Percentiles rank a stretch among this genome's conserved stretches.
Conservation (phyloP, 2,113 vertebrate genomes). For the Gymnorhina tibicen region DNA sequence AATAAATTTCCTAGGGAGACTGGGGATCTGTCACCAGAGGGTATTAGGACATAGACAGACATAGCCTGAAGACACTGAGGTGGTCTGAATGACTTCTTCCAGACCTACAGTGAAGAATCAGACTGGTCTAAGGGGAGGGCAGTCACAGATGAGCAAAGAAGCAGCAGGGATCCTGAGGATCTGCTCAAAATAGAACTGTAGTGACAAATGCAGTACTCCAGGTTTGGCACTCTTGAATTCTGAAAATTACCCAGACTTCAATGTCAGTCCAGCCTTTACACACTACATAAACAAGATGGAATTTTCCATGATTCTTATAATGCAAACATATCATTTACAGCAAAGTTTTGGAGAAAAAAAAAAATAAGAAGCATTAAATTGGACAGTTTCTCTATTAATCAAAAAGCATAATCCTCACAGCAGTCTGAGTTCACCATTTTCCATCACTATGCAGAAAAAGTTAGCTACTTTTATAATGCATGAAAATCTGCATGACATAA, state of each 20-base stretch:
- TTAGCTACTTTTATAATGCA: not conserved
- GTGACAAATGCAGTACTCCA: not conserved
- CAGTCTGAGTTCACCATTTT: not conserved
- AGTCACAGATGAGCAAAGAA: not conserved
- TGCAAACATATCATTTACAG: not conserved
- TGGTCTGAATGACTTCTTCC: not conserved
- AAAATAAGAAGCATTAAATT: not conserved
- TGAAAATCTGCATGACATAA: not conserved
- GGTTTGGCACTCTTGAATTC: not conserved
- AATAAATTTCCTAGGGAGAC: not conserved
- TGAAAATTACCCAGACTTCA: not conserved
- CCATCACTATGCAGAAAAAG: not conserved
- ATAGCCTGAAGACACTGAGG: not conserved
- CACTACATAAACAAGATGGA: not conserved
- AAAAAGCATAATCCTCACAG: not conserved
- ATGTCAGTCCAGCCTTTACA: not conserved
- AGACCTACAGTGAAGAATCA: not conserved
- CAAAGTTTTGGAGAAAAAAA: not conserved
- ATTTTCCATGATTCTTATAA: not conserved
- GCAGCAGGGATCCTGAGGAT: not conserved
- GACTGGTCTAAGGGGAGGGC: not conserved
- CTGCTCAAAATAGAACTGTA: not conserved
- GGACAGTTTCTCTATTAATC: not conserved
- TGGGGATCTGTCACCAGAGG: not conserved
- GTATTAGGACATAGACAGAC: not conserved